Conservation (phyloP, 2,797 vertebrate species). For the Gambelia wislizenii region DNA sequence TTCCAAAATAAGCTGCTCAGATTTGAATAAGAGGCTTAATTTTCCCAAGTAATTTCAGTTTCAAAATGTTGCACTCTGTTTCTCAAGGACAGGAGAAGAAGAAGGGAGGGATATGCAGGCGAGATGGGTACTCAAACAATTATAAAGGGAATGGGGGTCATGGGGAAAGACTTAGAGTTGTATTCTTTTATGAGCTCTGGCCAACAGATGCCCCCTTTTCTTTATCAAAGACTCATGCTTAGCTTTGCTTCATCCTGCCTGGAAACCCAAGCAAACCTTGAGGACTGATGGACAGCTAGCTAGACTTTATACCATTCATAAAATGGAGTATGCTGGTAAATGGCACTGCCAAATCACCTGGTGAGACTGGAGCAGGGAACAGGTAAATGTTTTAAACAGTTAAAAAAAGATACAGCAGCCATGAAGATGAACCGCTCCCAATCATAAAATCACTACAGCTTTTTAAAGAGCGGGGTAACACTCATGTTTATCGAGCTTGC, state of each 20-base stretch:
- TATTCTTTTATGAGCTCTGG: not conserved
- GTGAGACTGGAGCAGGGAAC: not conserved
- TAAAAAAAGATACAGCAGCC: not conserved
- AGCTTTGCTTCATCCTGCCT: not conserved
- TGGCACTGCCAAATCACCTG: not conserved
- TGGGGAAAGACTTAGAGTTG: not conserved
- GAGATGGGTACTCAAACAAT: not conserved
- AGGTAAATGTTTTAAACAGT: not conserved
- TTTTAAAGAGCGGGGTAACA: not conserved
- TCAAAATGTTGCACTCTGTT: slow-evolving; percentile 14
- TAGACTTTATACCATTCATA: not conserved
- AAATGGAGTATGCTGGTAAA: not conserved
- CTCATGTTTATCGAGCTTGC: not conserved
- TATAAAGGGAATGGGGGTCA: not conserved
- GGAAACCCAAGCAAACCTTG: not conserved
- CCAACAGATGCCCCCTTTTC: not conserved
- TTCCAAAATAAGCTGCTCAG: not conserved
- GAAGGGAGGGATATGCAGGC: not conserved
- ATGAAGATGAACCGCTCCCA: not conserved
- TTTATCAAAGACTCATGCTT: not conserved
- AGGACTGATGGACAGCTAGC: not conserved
- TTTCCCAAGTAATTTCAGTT: slow-evolving; percentile 20
- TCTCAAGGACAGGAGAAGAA: slow-evolving; percentile 2
- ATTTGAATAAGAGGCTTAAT: slow-evolving; percentile 33
- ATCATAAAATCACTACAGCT: not conserved